Conservation (phyloP, 2,888 invertebrate genomes). For the Lapara coniferarum region DNA sequence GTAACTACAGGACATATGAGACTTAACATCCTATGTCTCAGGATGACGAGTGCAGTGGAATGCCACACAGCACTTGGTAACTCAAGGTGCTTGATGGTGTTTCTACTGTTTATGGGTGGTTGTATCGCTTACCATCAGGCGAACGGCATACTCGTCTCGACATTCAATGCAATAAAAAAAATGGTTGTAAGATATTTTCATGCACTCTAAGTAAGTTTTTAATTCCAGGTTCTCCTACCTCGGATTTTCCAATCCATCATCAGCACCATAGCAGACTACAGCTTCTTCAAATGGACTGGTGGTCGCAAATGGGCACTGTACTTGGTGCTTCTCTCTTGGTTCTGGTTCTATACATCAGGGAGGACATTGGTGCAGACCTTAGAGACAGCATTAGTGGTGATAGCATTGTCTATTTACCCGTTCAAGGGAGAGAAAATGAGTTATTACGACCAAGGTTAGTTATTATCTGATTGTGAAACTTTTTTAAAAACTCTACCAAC, state of each 20-base stretch:
- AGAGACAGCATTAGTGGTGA: conserved; percentile 91
- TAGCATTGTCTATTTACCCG: conserved; percentile 92
- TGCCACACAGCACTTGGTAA: too few species aligned
- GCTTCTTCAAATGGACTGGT: conserved; percentile 87
- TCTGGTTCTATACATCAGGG: conserved; percentile 95
- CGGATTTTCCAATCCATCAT: conserved; percentile 92
- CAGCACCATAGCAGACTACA: conserved; percentile 90
- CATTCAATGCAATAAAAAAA: too few species aligned
- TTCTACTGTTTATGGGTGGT: too few species aligned
- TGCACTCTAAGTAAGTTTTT: conserved; percentile 27
- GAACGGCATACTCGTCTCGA: too few species aligned
- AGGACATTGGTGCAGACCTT: conserved; percentile 94
- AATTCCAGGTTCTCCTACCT: conserved; percentile 87
- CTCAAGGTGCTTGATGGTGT: too few species aligned
- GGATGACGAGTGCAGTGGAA: too few species aligned
- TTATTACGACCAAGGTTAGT: conserved; percentile 67
- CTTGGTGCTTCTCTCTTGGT: conserved; percentile 92
- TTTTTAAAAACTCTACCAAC: background rate
- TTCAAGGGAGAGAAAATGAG: conserved; percentile 79
- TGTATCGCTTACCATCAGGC: too few species aligned
- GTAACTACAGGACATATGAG: too few species aligned
- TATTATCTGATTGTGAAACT: background rate
- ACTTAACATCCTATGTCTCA: too few species aligned
- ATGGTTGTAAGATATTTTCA: too few species aligned
- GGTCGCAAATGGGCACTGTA: conserved; percentile 90